Evolutionary conservation across 2,888 invertebrate species (phyloP), one percentile per base, ranked within the genome.

Genomic region (Mellilla xanthometata): DNA sequence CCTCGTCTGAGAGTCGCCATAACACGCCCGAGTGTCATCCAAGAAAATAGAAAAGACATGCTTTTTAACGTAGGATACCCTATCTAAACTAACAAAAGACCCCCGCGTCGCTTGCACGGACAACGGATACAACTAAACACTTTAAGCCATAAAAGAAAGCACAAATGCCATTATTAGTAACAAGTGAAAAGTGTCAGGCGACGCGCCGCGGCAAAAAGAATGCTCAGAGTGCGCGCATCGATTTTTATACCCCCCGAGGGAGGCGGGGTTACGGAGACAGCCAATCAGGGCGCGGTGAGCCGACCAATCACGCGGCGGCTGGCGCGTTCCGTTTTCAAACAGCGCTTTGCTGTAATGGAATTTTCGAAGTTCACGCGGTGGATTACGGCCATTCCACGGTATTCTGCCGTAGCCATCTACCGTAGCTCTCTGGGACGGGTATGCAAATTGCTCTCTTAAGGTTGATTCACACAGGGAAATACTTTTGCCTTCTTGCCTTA

Each of bases 121-220:
- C 82, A 81, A 78, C 76, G 66, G 78, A 76, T 80, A 84, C 85
- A 86, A 84, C 75, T 85, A 87, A 88, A 82, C 87, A 79, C 81
- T 88, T 87, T 81, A 85, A 74, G 64, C 71, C 69, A 76, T 81
- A 81, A 84, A 83, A 80, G 77, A 71, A 68, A 77, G 76, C 67
- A 83, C 81, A 85, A 85, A 78, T 73, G 79, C 78, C 75, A 83
- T 87, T 88, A 88, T 85, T 79, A 85, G 73, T 75, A 73, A 76
- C 81, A 82, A 80, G 77, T 66, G 79, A 68, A 68, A 78, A 84
- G 85, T 84, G 86, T 88, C 71, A 72, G 60, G 56, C 66, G 79
- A 69, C 74, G 80, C 81, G 77, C 65, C 76, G 73, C 55, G 58
- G 72, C 76, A 84, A 85, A 86, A 89, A 82, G 81, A 86, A 71